A percentile compares a stretch with the other conserved stretches of the same genome.
These are phyloP conservation scores for Rhamnusium bicolor DNA, from an alignment of 2,888 invertebrate genomes.

Conservation along the genomic window DNA sequence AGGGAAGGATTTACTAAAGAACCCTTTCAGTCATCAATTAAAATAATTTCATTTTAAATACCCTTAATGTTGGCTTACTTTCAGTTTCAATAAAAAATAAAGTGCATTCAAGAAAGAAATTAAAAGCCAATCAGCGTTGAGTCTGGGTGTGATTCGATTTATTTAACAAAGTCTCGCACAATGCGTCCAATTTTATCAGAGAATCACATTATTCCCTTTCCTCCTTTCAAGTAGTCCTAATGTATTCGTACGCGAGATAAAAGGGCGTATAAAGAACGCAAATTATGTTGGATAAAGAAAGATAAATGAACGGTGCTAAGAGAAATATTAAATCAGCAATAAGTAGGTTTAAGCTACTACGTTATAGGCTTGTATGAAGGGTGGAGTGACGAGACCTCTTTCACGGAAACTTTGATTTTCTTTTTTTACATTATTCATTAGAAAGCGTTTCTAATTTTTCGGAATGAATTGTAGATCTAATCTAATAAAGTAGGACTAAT, in stretches of 20 bases:
- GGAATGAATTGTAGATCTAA: slow-evolving; percentile 23
- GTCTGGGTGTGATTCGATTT: slow-evolving; percentile 32
- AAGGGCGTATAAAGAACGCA: slow-evolving; percentile 43
- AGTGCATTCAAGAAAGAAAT: slow-evolving; percentile 29
- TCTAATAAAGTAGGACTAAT: background rate
- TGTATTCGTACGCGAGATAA: slow-evolving; percentile 41
- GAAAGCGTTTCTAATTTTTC: background rate
- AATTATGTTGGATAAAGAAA: slow-evolving; percentile 50
- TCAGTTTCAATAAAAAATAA: slow-evolving; percentile 21
- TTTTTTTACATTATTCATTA: background rate
- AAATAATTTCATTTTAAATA: background rate
- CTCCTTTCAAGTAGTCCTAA: slow-evolving; percentile 36
- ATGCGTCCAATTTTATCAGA: slow-evolving; percentile 40
- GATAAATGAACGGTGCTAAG: slow-evolving; percentile 53
- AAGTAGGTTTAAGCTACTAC: slow-evolving; percentile 44
- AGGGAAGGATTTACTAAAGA: background rate
- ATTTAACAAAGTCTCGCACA: slow-evolving; percentile 38
- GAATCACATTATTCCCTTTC: slow-evolving; percentile 41
- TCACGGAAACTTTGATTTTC: slow-evolving; percentile 5
- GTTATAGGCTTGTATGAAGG: background rate
- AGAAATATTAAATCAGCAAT: slow-evolving; percentile 55
- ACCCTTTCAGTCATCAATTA: background rate
- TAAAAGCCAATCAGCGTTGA: slow-evolving; percentile 33
- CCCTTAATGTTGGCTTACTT: slow-evolving; percentile 17
- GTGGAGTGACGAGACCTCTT: background rate